Conservation (phyloP, 2,888 invertebrate species). For the Mimachlamys varia region DNA sequence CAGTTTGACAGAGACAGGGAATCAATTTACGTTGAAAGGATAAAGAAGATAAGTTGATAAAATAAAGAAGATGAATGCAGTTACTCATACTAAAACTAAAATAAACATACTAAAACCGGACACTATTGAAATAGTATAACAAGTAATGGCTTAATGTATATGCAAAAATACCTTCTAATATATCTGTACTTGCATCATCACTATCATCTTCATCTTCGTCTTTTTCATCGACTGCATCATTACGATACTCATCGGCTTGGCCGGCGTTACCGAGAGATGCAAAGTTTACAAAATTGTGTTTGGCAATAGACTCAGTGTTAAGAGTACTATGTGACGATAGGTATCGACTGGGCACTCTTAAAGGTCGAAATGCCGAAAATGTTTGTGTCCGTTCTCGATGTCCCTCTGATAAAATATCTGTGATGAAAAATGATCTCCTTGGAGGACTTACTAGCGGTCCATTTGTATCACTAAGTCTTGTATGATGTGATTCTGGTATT, state of each 20-base stretch:
- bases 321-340: conserved; percentile 36
- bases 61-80: too few species aligned
- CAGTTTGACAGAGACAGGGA: too few species aligned
- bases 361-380: conserved; percentile 50
- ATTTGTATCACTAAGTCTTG: conserved; percentile 24
- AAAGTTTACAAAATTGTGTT: conserved; percentile 34
- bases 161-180: neutral
- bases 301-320: neutral
- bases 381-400: conserved; percentile 36
- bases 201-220: conserved; percentile 17
- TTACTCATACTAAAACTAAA: too few species aligned
- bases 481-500: conserved; percentile 1
- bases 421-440: conserved; percentile 52
- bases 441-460: conserved; percentile 41
- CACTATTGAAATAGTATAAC: too few species aligned
- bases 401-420: conserved; percentile 50
- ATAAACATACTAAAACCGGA: too few species aligned
- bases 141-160: too few species aligned
- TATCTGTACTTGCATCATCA: conserved; percentile 23
- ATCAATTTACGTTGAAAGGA: too few species aligned
- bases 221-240: neutral
- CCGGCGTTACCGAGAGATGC: neutral
- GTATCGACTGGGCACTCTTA: conserved; percentile 47
- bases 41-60: too few species aligned
- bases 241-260: neutral